Evolutionary conservation across 2,113 vertebrate species (phyloP).

Genomic region (Tapirus terrestris): DNA sequence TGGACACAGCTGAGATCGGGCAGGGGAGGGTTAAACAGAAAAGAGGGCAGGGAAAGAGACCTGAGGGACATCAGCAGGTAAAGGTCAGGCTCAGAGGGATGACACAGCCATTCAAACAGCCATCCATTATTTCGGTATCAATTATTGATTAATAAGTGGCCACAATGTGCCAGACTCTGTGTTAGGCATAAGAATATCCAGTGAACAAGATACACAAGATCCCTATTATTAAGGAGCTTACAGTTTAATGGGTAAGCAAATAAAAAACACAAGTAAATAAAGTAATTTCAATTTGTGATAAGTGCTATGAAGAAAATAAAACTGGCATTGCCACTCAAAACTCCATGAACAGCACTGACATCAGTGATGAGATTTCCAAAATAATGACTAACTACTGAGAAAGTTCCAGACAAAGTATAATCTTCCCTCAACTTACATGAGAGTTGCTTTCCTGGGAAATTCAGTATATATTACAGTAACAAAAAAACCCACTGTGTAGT

Average conservation of each 20-base stretch:
- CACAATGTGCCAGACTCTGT: not conserved
- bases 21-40: not conserved
- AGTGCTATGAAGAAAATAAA: not conserved
- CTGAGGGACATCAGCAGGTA: not conserved
- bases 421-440: not conserved
- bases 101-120: not conserved
- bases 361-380: not conserved
- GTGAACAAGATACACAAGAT: not conserved
- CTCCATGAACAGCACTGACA: not conserved
- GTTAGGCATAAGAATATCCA: not conserved
- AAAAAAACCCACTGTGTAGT: not conserved
- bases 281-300: not conserved
- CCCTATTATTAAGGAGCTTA: not conserved
- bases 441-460: not conserved
- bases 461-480: not conserved
- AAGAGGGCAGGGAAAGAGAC: not conserved
- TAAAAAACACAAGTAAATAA: not conserved
- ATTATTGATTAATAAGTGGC: not conserved
- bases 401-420: not conserved
- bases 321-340: not conserved
- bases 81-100: not conserved
- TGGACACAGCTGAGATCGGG: not conserved
- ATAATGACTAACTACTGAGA: not conserved
- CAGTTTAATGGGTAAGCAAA: not conserved
- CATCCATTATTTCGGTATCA: not conserved